phyloP scores from a whole-genome alignment of 30 jellyfish, hydroid and myxozoan genomes.

The Euphysa ruthae region DNA sequence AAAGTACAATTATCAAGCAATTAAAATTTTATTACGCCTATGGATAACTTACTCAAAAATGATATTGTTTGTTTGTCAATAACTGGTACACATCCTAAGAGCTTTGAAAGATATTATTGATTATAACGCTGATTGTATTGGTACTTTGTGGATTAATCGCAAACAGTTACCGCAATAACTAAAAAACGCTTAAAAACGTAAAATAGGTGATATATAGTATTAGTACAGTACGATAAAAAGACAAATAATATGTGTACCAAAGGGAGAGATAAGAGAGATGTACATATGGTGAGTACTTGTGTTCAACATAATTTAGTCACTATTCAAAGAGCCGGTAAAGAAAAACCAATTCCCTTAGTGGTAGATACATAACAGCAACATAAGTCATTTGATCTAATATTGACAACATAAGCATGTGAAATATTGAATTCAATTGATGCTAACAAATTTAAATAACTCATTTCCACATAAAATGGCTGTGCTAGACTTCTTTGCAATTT shows the following conservation, averaged over 20 bases:
- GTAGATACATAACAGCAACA: neutral
- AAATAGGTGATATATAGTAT: neutral
- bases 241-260: neutral
- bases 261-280: conserved; percentile 1
- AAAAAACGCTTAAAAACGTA: neutral
- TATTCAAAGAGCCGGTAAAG: neutral
- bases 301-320: neutral
- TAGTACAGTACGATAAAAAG: too few species aligned
- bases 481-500: neutral
- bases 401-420: neutral
- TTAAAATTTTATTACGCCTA: neutral
- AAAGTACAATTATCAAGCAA: too few species aligned
- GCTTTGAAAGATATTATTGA: neutral
- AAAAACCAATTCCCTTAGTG: neutral
- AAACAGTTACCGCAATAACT: neutral
- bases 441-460: neutral
- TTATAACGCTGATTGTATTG: neutral
- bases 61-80: too few species aligned
- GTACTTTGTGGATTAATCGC: neutral
- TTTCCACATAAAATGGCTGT: neutral
- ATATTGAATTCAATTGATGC: neutral
- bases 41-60: neutral
- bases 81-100: too few species aligned
- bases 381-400: neutral
- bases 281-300: conserved; percentile 2